phyloP scores from a whole-genome alignment of 2,113 vertebrate species.

The Ophthalmolycus amberensis region DNA sequence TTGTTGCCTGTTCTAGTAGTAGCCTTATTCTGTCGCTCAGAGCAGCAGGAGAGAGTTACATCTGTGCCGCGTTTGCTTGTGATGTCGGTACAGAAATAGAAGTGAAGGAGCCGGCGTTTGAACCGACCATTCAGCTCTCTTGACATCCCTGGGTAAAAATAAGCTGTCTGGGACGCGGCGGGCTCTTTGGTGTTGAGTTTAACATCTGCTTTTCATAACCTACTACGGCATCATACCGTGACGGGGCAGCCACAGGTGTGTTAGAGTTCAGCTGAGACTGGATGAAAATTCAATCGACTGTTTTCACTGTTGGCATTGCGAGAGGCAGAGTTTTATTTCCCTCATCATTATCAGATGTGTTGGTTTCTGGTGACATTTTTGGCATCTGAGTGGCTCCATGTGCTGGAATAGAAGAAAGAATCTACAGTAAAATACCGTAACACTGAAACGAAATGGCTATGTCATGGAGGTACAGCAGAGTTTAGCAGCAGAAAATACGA shows the following conservation, averaged over 20 bases:
- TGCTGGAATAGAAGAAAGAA: background rate
- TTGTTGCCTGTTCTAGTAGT: slow-evolving; percentile 64
- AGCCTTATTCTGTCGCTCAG: slow-evolving; percentile 80
- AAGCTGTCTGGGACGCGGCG: slow-evolving; percentile 28
- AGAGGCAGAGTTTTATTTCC: background rate
- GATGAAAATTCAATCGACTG: background rate
- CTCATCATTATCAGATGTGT: background rate
- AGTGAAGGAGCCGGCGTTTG: slow-evolving; percentile 53
- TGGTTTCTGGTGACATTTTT: background rate
- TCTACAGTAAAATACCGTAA: background rate
- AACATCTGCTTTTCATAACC: slow-evolving; percentile 52
- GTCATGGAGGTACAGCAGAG: background rate
- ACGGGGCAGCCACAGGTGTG: slow-evolving; percentile 37
- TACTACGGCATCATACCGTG: background rate
- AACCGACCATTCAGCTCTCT: slow-evolving; percentile 62
- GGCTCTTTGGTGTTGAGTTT: slow-evolving; percentile 47
- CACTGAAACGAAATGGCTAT: background rate
- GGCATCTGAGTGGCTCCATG: background rate
- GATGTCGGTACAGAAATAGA: slow-evolving; percentile 71
- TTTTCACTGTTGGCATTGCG: background rate
- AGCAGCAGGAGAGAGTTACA: slow-evolving; percentile 69
- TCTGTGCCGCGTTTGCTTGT: slow-evolving; percentile 64
- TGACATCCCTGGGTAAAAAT: slow-evolving; percentile 63
- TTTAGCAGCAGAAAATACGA: background rate
- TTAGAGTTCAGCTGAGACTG: background rate